Percentiles rank a stretch among this genome's conserved stretches.
phyloP scores from a whole-genome alignment of 2,888 invertebrate species.

The Drosophila diplacantha region DNA sequence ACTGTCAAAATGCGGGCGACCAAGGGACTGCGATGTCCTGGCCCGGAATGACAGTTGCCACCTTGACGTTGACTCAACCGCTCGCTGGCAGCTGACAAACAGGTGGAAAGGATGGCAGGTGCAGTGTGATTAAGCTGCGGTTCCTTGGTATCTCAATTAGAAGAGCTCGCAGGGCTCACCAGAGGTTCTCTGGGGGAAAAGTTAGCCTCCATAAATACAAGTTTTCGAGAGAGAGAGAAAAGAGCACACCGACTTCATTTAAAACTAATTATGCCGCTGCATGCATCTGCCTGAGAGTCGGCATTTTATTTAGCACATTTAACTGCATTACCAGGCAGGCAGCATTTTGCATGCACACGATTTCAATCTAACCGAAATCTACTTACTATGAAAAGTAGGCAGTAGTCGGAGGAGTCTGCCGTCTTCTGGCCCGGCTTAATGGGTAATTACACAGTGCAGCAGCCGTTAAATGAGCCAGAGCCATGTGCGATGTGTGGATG shows the following conservation, averaged over 20 bases:
- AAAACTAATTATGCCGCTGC: conserved; percentile 66
- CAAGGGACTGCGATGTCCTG: conserved; percentile 29
- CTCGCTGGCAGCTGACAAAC: conserved; percentile 52
- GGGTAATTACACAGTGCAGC: conserved; percentile 69
- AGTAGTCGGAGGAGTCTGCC: conserved; percentile 27
- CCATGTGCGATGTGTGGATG: conserved; percentile 23
- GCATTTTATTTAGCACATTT: conserved; percentile 72
- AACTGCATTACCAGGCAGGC: conserved; percentile 59
- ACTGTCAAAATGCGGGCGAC: conserved; percentile 66
- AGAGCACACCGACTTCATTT: conserved; percentile 51
- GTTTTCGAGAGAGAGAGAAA: background rate
- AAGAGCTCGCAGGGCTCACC: background rate
- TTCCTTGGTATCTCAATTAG: conserved; percentile 32
- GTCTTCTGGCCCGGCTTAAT: conserved; percentile 58
- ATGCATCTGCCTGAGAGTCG: conserved; percentile 59
- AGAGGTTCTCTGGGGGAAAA: background rate
- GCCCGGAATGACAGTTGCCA: conserved; percentile 60
- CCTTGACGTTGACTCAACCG: conserved; percentile 55
- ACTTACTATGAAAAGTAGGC: conserved; percentile 65
- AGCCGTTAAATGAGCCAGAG: conserved; percentile 54
- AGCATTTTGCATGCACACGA: conserved; percentile 60
- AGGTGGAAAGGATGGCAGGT: conserved; percentile 39
- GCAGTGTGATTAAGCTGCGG: conserved; percentile 49
- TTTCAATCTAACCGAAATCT: conserved; percentile 54
- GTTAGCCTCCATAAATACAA: conserved; percentile 2